Conservation (phyloP, 2,113 vertebrate genomes). For the Hyaena hyaena region DNA sequence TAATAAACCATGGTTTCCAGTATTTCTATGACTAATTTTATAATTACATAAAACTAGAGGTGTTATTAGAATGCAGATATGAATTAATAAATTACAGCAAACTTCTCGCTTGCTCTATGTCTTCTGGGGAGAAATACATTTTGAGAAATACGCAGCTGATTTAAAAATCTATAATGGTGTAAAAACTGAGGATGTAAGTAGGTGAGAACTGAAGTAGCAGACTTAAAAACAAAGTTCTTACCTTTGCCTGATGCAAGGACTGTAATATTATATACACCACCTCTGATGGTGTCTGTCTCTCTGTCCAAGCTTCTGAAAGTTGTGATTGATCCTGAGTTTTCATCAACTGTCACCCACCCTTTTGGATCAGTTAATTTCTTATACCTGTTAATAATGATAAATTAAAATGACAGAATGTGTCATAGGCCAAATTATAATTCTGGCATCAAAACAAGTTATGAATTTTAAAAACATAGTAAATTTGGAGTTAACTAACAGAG, state of each 20-base stretch:
- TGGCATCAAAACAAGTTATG: not conserved
- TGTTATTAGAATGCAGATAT: not conserved
- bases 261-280: conserved; percentile 87
- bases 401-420: not conserved
- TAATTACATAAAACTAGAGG: not conserved
- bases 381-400: conserved; percentile 61
- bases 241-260: conserved; percentile 85
- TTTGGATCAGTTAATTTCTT: conserved; percentile 69
- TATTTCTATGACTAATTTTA: not conserved
- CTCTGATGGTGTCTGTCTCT: conserved; percentile 85
- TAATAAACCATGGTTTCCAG: not conserved
- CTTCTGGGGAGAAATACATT: not conserved
- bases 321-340: conserved; percentile 86
- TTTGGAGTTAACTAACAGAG: not conserved
- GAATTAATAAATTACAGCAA: not conserved
- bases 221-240: conserved; percentile 79
- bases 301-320: conserved; percentile 89
- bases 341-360: conserved; percentile 88
- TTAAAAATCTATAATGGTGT: not conserved
- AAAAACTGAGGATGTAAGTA: not conserved
- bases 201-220: not conserved
- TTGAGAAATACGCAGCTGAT: not conserved
- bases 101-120: not conserved
- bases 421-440: not conserved
- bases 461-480: not conserved